Percentiles rank a stretch among this genome's conserved stretches.
These are phyloP conservation scores for Apis mellifera DNA, from an alignment of 1,140 invertebrate species.

Conservation along the genomic window DNA sequence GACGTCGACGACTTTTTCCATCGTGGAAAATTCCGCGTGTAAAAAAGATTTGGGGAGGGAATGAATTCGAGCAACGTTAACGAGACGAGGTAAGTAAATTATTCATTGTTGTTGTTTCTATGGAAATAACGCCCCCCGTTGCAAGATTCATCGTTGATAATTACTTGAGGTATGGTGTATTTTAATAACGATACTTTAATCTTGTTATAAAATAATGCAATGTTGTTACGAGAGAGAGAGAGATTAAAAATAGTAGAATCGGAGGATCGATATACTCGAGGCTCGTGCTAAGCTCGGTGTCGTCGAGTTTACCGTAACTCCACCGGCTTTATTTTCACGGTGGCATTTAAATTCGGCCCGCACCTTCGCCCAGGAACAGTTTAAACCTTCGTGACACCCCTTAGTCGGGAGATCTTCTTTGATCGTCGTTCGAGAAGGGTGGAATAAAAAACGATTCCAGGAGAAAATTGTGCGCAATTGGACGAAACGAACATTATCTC, in stretches of 20 bases:
- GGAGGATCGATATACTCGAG: not conserved
- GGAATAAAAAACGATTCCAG: not conserved
- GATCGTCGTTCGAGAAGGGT: not conserved
- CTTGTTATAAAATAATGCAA: not conserved
- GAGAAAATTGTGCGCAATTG: too few relatives aligned
- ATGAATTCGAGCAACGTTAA: not conserved
- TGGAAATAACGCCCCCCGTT: not conserved
- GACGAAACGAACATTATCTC: not conserved
- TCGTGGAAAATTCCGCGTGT: not conserved
- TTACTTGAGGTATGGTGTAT: not conserved
- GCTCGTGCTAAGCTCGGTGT: not conserved
- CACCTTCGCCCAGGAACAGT: not conserved
- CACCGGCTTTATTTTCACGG: not conserved
- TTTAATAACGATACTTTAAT: not conserved
- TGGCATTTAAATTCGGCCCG: constrained; percentile 2
- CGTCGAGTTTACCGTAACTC: not conserved
- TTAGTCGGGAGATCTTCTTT: not conserved
- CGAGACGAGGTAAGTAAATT: constrained; percentile 12
- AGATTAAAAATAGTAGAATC: not conserved
- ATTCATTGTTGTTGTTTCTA: constrained; percentile 8
- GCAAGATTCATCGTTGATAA: not conserved
- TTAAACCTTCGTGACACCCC: not conserved
- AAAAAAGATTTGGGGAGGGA: not conserved
- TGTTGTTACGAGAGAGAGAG: not conserved
- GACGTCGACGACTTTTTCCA: not conserved